Percentiles rank a stretch among this genome's conserved stretches.
phyloP scores from a whole-genome alignment of 2,888 invertebrate species.

The Alitta virens region DNA sequence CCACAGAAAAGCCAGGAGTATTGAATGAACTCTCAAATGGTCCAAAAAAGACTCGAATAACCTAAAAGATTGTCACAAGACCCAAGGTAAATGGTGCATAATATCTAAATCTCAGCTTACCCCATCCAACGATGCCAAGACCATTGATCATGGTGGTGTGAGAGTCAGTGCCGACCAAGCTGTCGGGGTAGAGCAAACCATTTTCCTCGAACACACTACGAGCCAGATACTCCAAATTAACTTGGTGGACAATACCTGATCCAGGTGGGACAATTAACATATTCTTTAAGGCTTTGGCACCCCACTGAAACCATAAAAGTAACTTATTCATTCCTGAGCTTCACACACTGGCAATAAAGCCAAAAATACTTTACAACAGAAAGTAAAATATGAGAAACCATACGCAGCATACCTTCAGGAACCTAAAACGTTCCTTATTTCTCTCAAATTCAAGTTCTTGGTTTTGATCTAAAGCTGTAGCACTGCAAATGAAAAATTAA shows the following conservation, averaged over 20 bases:
- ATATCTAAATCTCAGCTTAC: conserved; percentile 62
- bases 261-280: conserved; percentile 98
- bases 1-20: neutral
- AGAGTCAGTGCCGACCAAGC: conserved; percentile 95
- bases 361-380: too few relatives aligned
- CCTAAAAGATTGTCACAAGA: too few relatives aligned
- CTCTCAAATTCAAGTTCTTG: conserved; percentile 92
- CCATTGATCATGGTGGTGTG: conserved; percentile 99
- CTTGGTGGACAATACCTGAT: conserved; percentile 97
- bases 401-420: conserved; percentile 76
- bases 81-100: too few relatives aligned
- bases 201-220: conserved; percentile 77
- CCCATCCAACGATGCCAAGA: conserved; percentile 94
- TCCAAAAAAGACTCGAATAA: too few relatives aligned
- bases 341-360: too few relatives aligned
- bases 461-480: conserved; percentile 85
- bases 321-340: too few relatives aligned
- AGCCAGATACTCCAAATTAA: conserved; percentile 92
- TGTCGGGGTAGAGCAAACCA: conserved; percentile 77
- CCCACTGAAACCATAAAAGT: too few relatives aligned
- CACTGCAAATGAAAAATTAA: conserved; percentile 61
- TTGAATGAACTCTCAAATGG: too few relatives aligned
- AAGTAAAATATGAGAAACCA: too few relatives aligned
- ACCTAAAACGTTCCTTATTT: conserved; percentile 92
- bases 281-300: conserved; percentile 89